Evolutionary conservation across 2,797 vertebrate genomes (phyloP), one percentile per base, ranked within the genome.

Genomic region (Hapalemur alaotrensis): DNA sequence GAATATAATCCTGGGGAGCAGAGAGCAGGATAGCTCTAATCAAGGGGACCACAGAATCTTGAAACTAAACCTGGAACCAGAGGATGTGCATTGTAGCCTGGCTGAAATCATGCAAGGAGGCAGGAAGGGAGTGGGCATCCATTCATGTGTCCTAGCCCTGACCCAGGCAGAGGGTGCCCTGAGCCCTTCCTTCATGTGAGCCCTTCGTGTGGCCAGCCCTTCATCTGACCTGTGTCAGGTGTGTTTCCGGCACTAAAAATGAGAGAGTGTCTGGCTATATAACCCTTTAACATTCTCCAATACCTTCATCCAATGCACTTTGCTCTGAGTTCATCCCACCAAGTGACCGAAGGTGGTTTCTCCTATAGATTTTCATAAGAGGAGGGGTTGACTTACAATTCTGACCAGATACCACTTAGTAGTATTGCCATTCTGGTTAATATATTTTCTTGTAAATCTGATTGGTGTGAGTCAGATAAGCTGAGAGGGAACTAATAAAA

Each of bases 121-220:
- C 7, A 50, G 48, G 38, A 52, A 22, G 23, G 2, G 1, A 3
- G 7, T 5, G 1, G 13, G 50, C 0, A 3, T 10, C 5, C 25
- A 32, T 3, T 8, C 0, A 0, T n/a, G 25, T 59, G 30, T 65
- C n/a, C 46, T 35, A 73, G 23, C 41, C 13, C 18, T 4, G 38
- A 54, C 10, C 23, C 4, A 52, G 57, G 57, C 23, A 48, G 57
- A 73, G 8, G 17, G 43, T 43, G 15, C 20, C 67, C n/a, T 30
- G 35, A 72, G 48, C 43, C 17, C n/a, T 82, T 30, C 50, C n/a
- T 7, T 54, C 22, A 54, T 14, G 12, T 38, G 43, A 72, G 35
- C 38, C 7, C 46, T 78, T 20, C 57, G 17, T 7, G 11, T 54
- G 67, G 35, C 48, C 32, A 14, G 46, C 4, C 0, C 20, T 65